phyloP scores from a whole-genome alignment of 2,888 invertebrate genomes.

The Sisyra terminalis region DNA sequence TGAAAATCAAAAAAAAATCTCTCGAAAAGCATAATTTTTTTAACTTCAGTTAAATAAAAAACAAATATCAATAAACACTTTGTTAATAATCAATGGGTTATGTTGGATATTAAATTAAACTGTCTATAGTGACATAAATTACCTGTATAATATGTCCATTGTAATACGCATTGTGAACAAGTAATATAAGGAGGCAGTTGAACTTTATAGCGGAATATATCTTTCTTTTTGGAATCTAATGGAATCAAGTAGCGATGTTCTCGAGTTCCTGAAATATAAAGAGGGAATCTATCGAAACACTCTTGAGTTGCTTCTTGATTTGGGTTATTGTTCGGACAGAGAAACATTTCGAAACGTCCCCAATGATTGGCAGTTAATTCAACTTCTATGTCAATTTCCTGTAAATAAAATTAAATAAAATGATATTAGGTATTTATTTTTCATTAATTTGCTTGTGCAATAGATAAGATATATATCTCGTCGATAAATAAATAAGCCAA shows the following conservation, averaged over 20 bases:
- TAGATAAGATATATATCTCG: too few relatives aligned
- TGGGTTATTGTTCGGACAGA: conserved; percentile 77
- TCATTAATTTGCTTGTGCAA: conserved; percentile 5
- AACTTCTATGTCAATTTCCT: conserved; percentile 72
- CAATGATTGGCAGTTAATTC: conserved; percentile 83
- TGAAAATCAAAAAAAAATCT: too few relatives aligned
- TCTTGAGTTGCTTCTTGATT: conserved; percentile 60
- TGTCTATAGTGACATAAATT: conserved; percentile 10
- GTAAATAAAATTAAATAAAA: conserved; percentile 14
- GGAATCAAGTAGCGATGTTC: conserved; percentile 58
- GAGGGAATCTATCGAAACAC: conserved; percentile 66
- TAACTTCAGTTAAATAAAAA: too few relatives aligned
- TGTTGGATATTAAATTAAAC: too few relatives aligned
- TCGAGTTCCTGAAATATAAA: conserved; percentile 55
- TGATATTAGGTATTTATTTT: conserved; percentile 6
- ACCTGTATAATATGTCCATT: conserved; percentile 85
- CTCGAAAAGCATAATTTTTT: too few relatives aligned
- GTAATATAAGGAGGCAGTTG: conserved; percentile 67
- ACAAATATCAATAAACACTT: too few relatives aligned
- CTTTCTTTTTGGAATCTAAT: conserved; percentile 29
- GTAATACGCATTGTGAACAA: conserved; percentile 79
- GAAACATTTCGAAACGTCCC: conserved; percentile 68
- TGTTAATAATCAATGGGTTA: too few relatives aligned
- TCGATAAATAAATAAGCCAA: too few relatives aligned
- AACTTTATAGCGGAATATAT: conserved; percentile 50